Conservation (phyloP, 2,888 invertebrate species). For the Arge pagana region DNA sequence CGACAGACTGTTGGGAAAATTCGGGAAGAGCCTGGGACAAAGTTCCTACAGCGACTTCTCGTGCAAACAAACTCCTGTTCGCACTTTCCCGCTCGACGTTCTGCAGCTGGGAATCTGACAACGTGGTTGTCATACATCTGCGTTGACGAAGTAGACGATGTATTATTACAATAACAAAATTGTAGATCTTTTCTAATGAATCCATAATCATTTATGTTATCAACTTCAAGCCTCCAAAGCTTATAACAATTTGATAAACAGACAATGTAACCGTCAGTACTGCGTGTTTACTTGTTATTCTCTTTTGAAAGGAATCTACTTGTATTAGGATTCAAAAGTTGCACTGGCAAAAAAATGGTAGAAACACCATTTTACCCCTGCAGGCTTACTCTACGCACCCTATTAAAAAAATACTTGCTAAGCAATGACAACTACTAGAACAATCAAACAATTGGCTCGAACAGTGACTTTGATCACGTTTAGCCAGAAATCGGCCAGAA, state of each 20-base stretch:
- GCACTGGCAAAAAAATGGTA: too few relatives aligned
- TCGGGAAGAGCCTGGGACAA: constrained; percentile 52
- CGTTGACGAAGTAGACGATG: constrained; percentile 22
- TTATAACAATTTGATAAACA: neutral
- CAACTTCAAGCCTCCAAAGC: neutral
- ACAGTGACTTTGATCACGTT: too few relatives aligned
- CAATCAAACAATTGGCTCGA: too few relatives aligned
- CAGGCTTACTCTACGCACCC: too few relatives aligned
- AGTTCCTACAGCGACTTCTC: constrained; percentile 53
- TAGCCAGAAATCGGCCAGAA: too few relatives aligned
- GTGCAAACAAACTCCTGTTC: constrained; percentile 52
- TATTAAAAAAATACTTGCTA: too few relatives aligned
- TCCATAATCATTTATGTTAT: neutral
- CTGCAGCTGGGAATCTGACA: constrained; percentile 52
- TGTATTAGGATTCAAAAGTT: too few relatives aligned
- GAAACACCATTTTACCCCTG: too few relatives aligned
- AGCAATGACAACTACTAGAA: too few relatives aligned
- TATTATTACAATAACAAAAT: neutral
- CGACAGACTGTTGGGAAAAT: constrained; percentile 42
- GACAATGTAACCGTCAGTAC: too few relatives aligned
- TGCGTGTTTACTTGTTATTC: too few relatives aligned
- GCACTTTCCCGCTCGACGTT: constrained; percentile 55
- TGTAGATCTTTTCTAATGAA: neutral
- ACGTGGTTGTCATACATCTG: constrained; percentile 53
- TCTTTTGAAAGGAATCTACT: too few relatives aligned